Base-by-base conservation (phyloP, 2,888 invertebrate genomes). In the Congeria kusceri region DNA sequence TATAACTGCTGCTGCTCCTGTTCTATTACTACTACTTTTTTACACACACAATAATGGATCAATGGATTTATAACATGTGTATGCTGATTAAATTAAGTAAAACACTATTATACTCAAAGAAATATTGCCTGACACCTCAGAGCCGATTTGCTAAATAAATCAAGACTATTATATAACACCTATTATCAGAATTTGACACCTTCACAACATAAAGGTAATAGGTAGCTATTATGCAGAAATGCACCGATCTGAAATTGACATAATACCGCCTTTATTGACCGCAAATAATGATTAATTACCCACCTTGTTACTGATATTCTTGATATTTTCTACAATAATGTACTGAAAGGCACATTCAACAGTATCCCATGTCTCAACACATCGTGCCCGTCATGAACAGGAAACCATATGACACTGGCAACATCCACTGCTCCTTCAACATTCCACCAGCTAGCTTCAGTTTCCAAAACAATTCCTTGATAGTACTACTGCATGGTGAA, bases 211-310 rank as follows among this genome's bases (percentile, higher is more conserved):
- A 23, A 53, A 53, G n/a, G 23, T 53, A 53, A 53, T 53, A 53
- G 11, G 25, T 25, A 23, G 20, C 25, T 25, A 53, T 53, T 53
- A 53, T 53, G 20, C 29, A n/a, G 57, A 72, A 72, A 65, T 72
- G 71, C 49, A 64, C 28, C 46, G 57, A 44, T 65, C 67, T 68
- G 18, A 39, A 53, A 67, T 27, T 62, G 63, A 75, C 75, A 68
- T 69, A 68, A 72, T 58, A 73, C 32, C 39, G 65, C 69, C 69
- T 69, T 74, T 74, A 79, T 66, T 53, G 69, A 65, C 58, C 61
- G 57, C 44, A 79, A 65, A 79, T 70, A 66, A 66, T 74, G 78
- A 79, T 79, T 70, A 79, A 79, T 79, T 65, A 58, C 58, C 46
- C 74, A 72, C 71, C 64, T 72, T 15, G 23, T 47, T 20, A 27